Evolutionary conservation across 2,888 invertebrate species (phyloP).

Genomic region (Pandemis cinnamomeana): DNA sequence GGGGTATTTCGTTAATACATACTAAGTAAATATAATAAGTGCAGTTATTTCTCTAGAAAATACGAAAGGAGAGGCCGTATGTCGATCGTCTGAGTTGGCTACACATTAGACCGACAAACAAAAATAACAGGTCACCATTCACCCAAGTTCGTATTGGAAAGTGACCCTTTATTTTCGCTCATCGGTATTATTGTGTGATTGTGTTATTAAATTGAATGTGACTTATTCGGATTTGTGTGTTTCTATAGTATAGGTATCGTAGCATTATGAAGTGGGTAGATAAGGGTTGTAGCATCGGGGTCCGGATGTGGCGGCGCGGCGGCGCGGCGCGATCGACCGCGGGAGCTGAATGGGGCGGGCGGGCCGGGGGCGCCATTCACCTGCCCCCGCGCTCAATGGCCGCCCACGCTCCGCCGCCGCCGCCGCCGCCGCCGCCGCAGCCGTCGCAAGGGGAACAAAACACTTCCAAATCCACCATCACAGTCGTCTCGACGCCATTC

Average conservation of each 20-base stretch:
- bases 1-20: too few species aligned
- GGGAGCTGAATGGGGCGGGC: slow-evolving; percentile 70
- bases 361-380: slow-evolving; percentile 72
- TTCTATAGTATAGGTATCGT: not conserved
- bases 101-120: too few species aligned
- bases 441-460: slow-evolving; percentile 57
- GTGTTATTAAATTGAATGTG: not conserved
- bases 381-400: slow-evolving; percentile 81
- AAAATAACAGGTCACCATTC: too few species aligned
- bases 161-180: too few species aligned
- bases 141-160: too few species aligned
- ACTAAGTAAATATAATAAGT: too few species aligned
- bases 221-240: not conserved
- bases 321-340: slow-evolving; percentile 64
- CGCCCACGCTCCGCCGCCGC: slow-evolving; percentile 71
- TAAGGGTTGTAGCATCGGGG: slow-evolving; percentile 25
- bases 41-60: too few species aligned
- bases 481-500: slow-evolving; percentile 73
- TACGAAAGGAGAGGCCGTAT: too few species aligned
- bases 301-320: slow-evolving; percentile 36
- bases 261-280: slow-evolving; percentile 20
- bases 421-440: slow-evolving; percentile 47
- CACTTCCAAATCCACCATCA: slow-evolving; percentile 70
- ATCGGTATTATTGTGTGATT: not conserved
- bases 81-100: too few species aligned